Evolutionary conservation across 1,140 invertebrate species (phyloP).

Genomic region (Neodiprion pinetum): DNA sequence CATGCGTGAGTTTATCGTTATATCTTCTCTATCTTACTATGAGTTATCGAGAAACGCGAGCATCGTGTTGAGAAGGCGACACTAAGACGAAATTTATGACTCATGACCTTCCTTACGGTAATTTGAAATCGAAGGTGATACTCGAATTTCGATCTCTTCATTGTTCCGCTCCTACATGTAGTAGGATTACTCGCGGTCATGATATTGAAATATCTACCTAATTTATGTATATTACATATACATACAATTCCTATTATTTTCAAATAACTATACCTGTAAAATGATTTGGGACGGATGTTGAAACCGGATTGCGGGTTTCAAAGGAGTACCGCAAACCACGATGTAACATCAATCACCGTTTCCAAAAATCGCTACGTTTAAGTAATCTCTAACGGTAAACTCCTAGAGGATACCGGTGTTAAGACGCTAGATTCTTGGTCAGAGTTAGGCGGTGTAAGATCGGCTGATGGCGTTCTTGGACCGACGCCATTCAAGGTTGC

Average conservation of each 20-base stretch:
- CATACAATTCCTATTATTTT: no score
- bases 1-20: background rate
- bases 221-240: background rate
- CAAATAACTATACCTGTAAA: background rate
- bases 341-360: no score
- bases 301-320: background rate
- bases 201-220: background rate
- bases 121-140: background rate
- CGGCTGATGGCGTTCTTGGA: constrained; percentile 16
- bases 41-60: background rate
- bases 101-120: background rate
- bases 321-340: background rate
- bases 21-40: background rate
- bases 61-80: background rate
- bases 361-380: background rate
- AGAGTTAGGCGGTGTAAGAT: constrained; percentile 47
- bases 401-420: constrained; percentile 32
- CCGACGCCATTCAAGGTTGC: background rate
- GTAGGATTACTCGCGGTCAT: background rate
- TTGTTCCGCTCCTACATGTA: background rate
- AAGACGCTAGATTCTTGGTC: constrained; percentile 45
- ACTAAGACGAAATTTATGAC: background rate
- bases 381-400: background rate
- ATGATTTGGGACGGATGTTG: background rate
- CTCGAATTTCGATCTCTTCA: background rate